Percentiles rank a stretch among this genome's conserved stretches.
Conservation (phyloP, 2,888 invertebrate genomes). For the Rhamnusium bicolor region DNA sequence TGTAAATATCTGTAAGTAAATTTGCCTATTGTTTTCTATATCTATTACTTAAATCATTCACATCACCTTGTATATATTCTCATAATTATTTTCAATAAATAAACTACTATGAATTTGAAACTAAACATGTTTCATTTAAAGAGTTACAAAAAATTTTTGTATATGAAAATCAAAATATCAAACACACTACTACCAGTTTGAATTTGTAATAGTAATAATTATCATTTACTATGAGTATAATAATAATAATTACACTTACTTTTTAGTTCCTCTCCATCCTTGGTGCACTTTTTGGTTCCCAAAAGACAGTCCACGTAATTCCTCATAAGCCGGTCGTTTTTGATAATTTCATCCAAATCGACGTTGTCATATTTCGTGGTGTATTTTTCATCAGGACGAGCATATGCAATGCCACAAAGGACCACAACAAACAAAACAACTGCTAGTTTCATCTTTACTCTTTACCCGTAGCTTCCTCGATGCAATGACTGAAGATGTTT, state of each 20-base stretch:
- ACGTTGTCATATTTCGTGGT: conserved; percentile 81
- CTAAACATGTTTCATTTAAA: too few relatives aligned
- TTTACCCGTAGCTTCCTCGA: conserved; percentile 1
- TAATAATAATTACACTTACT: conserved; percentile 72
- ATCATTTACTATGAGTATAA: not conserved
- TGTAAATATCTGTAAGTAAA: too few relatives aligned
- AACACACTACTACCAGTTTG: too few relatives aligned
- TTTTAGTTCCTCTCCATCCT: conserved; percentile 81
- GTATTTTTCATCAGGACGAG: conserved; percentile 68
- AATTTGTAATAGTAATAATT: too few relatives aligned
- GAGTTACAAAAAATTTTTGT: too few relatives aligned
- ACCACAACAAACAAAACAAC: conserved; percentile 38
- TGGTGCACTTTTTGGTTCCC: conserved; percentile 77
- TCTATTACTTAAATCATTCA: too few relatives aligned
- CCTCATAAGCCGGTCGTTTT: conserved; percentile 77
- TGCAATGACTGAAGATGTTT: not conserved
- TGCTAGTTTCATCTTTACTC: conserved; percentile 47
- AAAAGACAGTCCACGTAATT: conserved; percentile 80
- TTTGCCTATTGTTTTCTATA: too few relatives aligned
- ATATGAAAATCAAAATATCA: too few relatives aligned
- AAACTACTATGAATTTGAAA: too few relatives aligned
- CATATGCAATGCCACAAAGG: conserved; percentile 39
- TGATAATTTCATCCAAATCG: conserved; percentile 78
- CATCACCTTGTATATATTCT: too few relatives aligned
- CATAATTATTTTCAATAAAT: too few relatives aligned